Conservation (phyloP, 2,113 vertebrate species). For the Alces alces region DNA sequence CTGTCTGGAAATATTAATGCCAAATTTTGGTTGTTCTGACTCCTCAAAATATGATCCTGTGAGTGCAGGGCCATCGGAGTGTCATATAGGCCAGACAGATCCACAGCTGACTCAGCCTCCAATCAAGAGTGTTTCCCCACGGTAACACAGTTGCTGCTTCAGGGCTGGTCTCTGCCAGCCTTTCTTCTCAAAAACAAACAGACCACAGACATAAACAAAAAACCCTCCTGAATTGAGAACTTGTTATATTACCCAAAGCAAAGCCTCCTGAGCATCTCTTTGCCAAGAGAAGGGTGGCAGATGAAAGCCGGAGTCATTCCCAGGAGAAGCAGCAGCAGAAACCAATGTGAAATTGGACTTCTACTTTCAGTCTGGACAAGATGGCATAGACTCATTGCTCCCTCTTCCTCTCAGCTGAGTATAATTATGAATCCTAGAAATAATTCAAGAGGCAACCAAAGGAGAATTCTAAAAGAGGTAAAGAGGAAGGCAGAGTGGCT, state of each 20-base stretch:
- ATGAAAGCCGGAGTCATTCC: background rate
- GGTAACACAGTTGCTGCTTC: background rate
- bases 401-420: background rate
- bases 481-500: background rate
- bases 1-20: background rate
- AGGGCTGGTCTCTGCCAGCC: background rate
- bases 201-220: background rate
- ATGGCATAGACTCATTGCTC: background rate
- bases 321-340: conserved; percentile 18
- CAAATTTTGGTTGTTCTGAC: conserved; percentile 7
- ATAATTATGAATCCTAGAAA: background rate
- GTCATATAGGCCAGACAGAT: background rate
- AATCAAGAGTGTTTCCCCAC: background rate
- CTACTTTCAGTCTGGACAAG: background rate
- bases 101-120: background rate
- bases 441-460: background rate
- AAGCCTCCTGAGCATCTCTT: background rate
- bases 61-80: background rate
- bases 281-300: background rate
- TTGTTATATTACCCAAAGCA: background rate
- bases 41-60: background rate
- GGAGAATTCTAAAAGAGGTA: background rate
- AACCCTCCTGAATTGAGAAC: background rate
- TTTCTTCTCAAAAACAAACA: conserved; percentile 11
- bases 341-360: conserved; percentile 3